These are phyloP conservation scores for Poecilia picta DNA, from an alignment of 2,797 vertebrate genomes.

Conservation along the genomic window DNA sequence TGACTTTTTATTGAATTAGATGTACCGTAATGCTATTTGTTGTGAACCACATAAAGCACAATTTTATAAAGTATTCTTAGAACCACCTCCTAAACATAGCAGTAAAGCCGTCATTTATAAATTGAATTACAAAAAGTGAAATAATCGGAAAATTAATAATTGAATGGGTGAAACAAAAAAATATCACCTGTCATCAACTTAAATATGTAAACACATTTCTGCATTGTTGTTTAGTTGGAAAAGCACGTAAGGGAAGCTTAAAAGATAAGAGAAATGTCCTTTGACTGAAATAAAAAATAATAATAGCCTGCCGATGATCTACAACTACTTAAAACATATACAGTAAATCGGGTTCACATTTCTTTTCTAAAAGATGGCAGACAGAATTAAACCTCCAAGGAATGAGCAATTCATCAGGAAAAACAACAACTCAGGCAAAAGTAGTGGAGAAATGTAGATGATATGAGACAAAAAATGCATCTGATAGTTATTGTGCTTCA, in stretches of 20 bases:
- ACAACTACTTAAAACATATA: neutral
- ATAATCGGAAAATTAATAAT: neutral
- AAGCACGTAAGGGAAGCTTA: neutral
- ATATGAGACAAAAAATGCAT: conserved; percentile 1
- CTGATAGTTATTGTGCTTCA: neutral
- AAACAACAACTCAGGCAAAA: neutral
- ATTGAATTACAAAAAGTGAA: neutral
- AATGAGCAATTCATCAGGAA: neutral
- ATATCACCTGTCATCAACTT: neutral
- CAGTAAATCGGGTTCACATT: neutral
- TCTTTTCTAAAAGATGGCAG: neutral
- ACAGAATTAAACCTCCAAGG: neutral
- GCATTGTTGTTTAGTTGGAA: neutral
- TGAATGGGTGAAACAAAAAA: neutral
- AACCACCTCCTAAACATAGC: neutral
- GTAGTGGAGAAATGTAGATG: neutral
- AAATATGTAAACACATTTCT: neutral
- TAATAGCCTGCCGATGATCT: neutral
- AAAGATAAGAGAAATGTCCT: neutral
- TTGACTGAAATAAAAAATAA: neutral
- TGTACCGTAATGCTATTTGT: neutral
- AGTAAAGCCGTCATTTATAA: neutral
- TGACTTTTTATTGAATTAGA: neutral
- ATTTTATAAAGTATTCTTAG: neutral
- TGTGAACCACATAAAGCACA: neutral